Evolutionary conservation across 2,113 vertebrate genomes (phyloP).

Genomic region (Alosa alosa): DNA sequence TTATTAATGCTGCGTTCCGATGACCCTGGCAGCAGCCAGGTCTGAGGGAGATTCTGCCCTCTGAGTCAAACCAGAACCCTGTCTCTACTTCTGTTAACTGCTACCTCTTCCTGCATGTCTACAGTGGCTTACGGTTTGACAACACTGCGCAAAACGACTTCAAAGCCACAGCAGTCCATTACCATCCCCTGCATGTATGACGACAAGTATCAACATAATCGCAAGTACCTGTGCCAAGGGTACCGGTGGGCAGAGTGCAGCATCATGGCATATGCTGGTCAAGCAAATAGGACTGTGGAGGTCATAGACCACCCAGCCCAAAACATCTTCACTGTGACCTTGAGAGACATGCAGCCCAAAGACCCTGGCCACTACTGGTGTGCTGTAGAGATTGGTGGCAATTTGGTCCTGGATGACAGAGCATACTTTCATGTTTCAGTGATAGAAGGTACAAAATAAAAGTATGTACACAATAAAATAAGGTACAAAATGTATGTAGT

Average conservation of each 20-base stretch:
- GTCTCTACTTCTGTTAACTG: too few relatives aligned
- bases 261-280: neutral
- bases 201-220: too few relatives aligned
- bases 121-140: too few relatives aligned
- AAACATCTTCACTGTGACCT: constrained; percentile 44
- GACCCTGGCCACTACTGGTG: constrained; percentile 31
- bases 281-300: neutral
- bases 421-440: constrained; percentile 19
- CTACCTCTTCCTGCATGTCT: too few relatives aligned
- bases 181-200: constrained; percentile 23
- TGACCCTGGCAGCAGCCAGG: too few relatives aligned
- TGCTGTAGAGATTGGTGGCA: neutral
- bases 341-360: neutral
- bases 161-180: neutral
- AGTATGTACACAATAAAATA: too few relatives aligned
- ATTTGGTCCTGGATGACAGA: neutral
- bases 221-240: constrained; percentile 34
- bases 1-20: too few relatives aligned
- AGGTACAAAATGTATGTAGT: too few relatives aligned
- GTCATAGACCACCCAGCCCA: constrained; percentile 34
- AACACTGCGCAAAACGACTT: too few relatives aligned
- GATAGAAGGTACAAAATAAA: constrained; percentile 27
- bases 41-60: too few relatives aligned
- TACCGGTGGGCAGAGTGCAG: fast-evolving
- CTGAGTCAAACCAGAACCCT: too few relatives aligned